Conservation (phyloP, 2,797 vertebrate species). For the Neoniphon sammara region DNA sequence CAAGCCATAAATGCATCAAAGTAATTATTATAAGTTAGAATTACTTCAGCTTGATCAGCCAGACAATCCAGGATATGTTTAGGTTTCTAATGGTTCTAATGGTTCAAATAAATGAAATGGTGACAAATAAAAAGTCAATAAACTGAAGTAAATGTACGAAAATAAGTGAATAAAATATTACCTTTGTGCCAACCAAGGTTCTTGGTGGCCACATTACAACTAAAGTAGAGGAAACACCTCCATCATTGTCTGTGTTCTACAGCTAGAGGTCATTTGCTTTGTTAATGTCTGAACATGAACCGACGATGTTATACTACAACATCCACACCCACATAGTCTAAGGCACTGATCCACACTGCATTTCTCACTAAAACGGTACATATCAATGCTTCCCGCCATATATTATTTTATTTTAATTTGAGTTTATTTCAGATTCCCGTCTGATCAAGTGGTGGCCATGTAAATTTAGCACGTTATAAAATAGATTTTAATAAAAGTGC, state of each 20-base stretch:
- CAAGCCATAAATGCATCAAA: not conserved
- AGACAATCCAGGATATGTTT: not conserved
- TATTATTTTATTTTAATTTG: conserved; percentile 33
- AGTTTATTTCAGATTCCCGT: conserved; percentile 24
- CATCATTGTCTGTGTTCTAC: conserved; percentile 26
- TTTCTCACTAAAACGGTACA: conserved; percentile 45
- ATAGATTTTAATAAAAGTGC: not conserved
- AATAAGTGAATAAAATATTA: not conserved
- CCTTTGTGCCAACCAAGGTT: conserved; percentile 4
- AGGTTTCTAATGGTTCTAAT: not conserved
- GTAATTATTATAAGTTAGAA: not conserved
- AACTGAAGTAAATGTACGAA: conserved; percentile 7
- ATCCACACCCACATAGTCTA: conserved; percentile 72
- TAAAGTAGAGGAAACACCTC: conserved; percentile 19
- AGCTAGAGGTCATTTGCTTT: conserved; percentile 29
- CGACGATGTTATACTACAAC: conserved; percentile 45
- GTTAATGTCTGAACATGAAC: conserved; percentile 46
- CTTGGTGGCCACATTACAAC: conserved; percentile 7
- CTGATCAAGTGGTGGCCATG: conserved; percentile 10
- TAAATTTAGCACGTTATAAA: not conserved
- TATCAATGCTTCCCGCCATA: conserved; percentile 17
- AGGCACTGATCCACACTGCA: conserved; percentile 78
- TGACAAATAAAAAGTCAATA: conserved; percentile 23
- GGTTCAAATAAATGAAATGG: conserved; percentile 18
- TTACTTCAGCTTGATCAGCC: not conserved